These are phyloP conservation scores for Chiloscyllium punctatum DNA, from an alignment of 2,797 vertebrate species.

Conservation along the genomic window DNA sequence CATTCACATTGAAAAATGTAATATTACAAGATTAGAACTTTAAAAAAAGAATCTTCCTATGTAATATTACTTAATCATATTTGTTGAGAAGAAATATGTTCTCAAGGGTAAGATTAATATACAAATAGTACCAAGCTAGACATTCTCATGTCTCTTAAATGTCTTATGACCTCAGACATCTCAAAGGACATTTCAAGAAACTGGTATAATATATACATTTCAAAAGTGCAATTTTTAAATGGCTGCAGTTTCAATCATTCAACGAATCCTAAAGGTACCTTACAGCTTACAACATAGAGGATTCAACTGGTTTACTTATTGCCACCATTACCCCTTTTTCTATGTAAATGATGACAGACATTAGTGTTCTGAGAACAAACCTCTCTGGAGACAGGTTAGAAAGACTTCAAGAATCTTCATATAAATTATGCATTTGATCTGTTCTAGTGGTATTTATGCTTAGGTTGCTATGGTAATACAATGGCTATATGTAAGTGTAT, in stretches of 20 bases:
- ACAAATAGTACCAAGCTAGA: not conserved
- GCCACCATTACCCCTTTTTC: not conserved
- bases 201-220: not conserved
- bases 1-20: not conserved
- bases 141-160: not conserved
- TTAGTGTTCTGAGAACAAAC: not conserved
- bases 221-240: not conserved
- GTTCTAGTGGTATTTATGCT: not conserved
- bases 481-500: not conserved
- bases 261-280: not conserved
- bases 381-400: constrained; percentile 7
- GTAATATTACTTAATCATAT: not conserved
- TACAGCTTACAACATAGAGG: not conserved
- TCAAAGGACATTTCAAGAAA: not conserved
- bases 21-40: not conserved
- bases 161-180: not conserved
- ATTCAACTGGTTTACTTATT: constrained; percentile 7
- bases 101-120: not conserved
- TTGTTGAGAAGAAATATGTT: not conserved
- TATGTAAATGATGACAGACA: not conserved
- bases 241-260: not conserved
- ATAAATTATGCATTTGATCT: constrained; percentile 19
- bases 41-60: not conserved
- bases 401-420: constrained; percentile 24
- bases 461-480: constrained; percentile 25